Evolutionary conservation across 2,113 vertebrate genomes (phyloP).

Genomic region (Gnathonemus echidnorhynchus): DNA sequence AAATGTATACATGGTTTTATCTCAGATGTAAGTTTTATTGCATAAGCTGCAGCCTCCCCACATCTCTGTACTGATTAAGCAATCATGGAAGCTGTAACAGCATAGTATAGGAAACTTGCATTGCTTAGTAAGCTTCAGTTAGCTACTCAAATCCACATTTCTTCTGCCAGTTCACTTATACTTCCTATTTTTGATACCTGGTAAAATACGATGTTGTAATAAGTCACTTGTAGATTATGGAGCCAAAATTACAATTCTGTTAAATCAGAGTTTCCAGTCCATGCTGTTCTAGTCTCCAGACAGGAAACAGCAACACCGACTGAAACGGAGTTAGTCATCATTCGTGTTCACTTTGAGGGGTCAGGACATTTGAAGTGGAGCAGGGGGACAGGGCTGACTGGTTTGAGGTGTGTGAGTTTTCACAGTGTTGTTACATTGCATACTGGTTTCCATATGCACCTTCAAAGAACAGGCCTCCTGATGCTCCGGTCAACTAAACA

Average conservation of each 20-base stretch:
- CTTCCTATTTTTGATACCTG: neutral
- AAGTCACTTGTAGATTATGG: neutral
- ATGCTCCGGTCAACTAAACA: neutral
- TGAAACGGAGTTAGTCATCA: neutral
- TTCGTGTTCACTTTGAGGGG: neutral
- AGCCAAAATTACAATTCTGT: neutral
- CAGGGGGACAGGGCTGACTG: neutral
- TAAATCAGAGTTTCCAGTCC: neutral
- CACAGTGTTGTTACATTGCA: neutral
- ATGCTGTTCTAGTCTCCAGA: neutral
- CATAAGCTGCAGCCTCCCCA: neutral
- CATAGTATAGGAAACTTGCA: neutral
- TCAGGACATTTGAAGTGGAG: neutral
- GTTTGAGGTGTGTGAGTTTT: neutral
- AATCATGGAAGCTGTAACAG: neutral
- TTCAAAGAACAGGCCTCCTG: neutral
- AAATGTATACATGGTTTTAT: neutral
- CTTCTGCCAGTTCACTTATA: neutral
- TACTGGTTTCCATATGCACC: neutral
- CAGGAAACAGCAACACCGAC: neutral
- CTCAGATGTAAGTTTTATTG: neutral
- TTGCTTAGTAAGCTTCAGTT: neutral
- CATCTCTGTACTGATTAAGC: neutral
- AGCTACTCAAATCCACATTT: neutral
- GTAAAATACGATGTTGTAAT: neutral